Evolutionary conservation across 2,113 vertebrate genomes (phyloP).

Genomic region (Eonycteris spelaea): DNA sequence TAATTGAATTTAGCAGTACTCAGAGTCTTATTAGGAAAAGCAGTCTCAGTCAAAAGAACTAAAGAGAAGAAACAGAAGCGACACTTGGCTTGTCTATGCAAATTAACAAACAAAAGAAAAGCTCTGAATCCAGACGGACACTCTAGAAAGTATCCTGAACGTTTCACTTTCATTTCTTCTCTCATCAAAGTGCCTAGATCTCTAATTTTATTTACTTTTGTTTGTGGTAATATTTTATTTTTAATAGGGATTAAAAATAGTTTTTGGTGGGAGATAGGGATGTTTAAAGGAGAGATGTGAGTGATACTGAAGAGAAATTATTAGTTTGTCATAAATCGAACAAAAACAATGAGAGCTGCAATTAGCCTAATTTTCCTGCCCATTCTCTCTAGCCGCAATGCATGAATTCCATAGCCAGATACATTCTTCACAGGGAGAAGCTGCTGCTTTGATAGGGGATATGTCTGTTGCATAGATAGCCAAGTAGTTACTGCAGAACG

Average conservation of each 20-base stretch:
- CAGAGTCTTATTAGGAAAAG: not conserved
- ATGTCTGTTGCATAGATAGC: not conserved
- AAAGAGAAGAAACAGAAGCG: not conserved
- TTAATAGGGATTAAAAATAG: not conserved
- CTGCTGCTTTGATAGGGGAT: not conserved
- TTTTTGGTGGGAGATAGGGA: not conserved
- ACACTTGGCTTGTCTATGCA: not conserved
- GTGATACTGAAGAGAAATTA: not conserved
- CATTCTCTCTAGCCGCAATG: not conserved
- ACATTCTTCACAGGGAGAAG: not conserved
- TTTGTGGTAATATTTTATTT: not conserved
- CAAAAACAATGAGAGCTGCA: not conserved
- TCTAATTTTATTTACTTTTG: not conserved
- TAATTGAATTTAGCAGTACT: not conserved
- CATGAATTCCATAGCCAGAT: not conserved
- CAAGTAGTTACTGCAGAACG: not conserved
- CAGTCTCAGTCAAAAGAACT: not conserved
- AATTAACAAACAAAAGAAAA: not conserved
- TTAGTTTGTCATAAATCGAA: not conserved
- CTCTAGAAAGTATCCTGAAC: not conserved
- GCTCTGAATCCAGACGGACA: not conserved
- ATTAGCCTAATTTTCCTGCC: not conserved
- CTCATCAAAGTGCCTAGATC: not conserved
- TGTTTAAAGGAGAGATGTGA: not conserved
- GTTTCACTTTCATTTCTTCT: not conserved